Conservation (phyloP, 2,797 vertebrate genomes). For the Rousettus madagascariensis region DNA sequence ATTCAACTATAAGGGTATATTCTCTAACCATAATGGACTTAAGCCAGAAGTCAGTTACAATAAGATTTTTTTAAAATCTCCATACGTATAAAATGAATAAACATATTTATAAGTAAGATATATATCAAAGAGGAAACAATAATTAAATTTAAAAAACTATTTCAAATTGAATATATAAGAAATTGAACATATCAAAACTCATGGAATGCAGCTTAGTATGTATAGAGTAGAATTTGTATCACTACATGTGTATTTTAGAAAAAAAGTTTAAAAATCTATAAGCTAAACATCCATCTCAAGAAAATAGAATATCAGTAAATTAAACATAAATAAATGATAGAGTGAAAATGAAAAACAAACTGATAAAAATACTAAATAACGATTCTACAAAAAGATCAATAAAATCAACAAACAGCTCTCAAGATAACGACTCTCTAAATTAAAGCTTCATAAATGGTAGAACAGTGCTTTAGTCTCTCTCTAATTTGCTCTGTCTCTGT, state of each 20-base stretch:
- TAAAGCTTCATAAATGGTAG: not conserved
- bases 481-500: not conserved
- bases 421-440: not conserved
- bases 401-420: not conserved
- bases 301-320: not conserved
- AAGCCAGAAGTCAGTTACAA: not conserved
- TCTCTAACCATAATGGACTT: not conserved
- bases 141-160: not conserved
- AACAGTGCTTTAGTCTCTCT: not conserved
- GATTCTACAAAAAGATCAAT: not conserved
- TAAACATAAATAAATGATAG: not conserved
- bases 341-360: not conserved
- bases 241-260: not conserved
- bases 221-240: not conserved
- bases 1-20: not conserved
- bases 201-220: not conserved
- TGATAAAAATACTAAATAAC: not conserved
- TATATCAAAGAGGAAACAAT: not conserved
- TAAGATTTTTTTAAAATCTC: not conserved
- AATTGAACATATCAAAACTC: not conserved
- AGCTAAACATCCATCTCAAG: not conserved
- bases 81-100: not conserved
- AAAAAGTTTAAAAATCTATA: not conserved
- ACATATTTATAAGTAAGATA: not conserved
- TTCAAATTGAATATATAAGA: not conserved